These are phyloP conservation scores for Limosa lapponica DNA, from an alignment of 2,797 vertebrate genomes.

Conservation along the genomic window DNA sequence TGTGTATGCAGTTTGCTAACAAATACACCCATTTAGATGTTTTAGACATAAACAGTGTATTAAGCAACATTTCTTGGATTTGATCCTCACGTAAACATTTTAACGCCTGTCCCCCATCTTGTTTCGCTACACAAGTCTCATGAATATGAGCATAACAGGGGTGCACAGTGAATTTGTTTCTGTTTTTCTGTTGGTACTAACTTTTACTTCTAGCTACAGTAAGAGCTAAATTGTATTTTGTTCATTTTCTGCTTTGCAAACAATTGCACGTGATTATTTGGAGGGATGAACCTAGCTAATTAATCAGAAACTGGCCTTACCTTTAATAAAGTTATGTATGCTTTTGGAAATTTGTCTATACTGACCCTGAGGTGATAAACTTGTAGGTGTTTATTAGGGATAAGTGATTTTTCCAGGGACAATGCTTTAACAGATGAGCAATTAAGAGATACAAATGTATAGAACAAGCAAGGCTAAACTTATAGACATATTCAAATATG, in stretches of 20 bases:
- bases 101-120: neutral
- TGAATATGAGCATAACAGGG: neutral
- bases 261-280: neutral
- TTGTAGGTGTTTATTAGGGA: neutral
- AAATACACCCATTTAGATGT: neutral
- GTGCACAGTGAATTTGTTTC: neutral
- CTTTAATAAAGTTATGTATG: neutral
- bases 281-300: neutral
- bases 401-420: neutral
- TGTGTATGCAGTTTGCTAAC: neutral
- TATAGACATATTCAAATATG: neutral
- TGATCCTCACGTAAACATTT: neutral
- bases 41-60: neutral
- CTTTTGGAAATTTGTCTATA: neutral
- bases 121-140: neutral
- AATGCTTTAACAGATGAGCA: neutral
- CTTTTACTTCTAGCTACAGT: neutral
- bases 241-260: neutral
- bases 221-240: neutral
- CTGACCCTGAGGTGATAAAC: neutral
- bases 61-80: neutral
- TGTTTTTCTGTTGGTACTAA: neutral
- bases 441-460: neutral
- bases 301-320: neutral
- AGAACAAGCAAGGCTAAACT: neutral